A percentile compares a stretch with the other conserved stretches of the same genome.
Conservation (phyloP, 2,797 vertebrate species). For the Lithobates pipiens region DNA sequence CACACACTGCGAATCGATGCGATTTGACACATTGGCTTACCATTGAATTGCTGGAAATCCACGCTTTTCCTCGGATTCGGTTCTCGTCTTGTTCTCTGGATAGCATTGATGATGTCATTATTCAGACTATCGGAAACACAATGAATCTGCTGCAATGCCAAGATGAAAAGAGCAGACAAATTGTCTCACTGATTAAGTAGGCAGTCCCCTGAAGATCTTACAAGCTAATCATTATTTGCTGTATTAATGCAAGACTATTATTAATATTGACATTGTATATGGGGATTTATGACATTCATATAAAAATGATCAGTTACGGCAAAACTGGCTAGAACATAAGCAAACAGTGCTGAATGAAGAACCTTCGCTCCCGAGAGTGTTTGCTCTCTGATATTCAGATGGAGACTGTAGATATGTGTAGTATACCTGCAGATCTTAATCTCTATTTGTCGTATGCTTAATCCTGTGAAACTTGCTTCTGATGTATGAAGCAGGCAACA, state of each 20-base stretch:
- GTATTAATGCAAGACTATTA: conserved; percentile 34
- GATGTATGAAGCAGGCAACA: background rate
- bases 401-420: conserved; percentile 18
- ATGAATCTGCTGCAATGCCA: conserved; percentile 6
- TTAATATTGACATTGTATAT: conserved; percentile 49
- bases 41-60: conserved; percentile 4
- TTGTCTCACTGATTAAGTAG: conserved; percentile 31
- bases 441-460: conserved; percentile 5
- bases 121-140: conserved; percentile 15
- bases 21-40: conserved; percentile 24
- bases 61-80: background rate
- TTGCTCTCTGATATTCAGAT: conserved; percentile 29
- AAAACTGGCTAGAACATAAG: background rate
- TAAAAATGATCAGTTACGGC: conserved; percentile 51
- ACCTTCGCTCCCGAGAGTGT: conserved; percentile 10
- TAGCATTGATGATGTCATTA: conserved; percentile 2
- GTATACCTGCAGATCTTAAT: conserved; percentile 5
- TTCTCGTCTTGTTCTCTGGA: background rate
- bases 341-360: conserved; percentile 44
- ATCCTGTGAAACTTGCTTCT: background rate
- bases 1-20: conserved; percentile 23
- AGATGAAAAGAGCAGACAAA: conserved; percentile 27
- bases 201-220: conserved; percentile 20
- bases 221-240: conserved; percentile 44
- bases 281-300: conserved; percentile 37